phyloP scores from a whole-genome alignment of 2,113 vertebrate genomes.

The Ahaetulla prasina region DNA sequence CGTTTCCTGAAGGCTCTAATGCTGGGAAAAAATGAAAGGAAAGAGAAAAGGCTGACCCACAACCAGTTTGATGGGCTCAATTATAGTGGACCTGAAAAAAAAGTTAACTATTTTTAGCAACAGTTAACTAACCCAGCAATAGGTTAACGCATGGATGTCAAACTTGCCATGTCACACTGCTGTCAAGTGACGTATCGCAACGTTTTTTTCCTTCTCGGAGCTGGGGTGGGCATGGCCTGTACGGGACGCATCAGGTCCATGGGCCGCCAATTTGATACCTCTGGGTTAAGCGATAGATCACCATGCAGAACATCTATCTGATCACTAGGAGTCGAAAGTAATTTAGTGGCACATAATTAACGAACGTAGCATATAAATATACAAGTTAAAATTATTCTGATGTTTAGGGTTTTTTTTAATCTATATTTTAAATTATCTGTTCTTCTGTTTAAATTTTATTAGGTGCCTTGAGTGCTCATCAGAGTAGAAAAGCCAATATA shows the following conservation, averaged over 20 bases:
- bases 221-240: too few relatives aligned
- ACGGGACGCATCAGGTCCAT: accelerated
- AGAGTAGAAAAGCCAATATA: not conserved
- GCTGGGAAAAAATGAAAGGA: not conserved
- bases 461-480: not conserved
- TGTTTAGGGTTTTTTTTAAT: not conserved
- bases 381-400: not conserved
- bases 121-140: not conserved
- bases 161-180: too few relatives aligned
- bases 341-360: not conserved
- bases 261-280: too few relatives aligned
- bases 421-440: not conserved
- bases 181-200: too few relatives aligned
- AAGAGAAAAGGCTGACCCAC: not conserved
- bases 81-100: not conserved
- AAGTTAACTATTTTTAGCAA: too few relatives aligned
- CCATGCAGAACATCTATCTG: not conserved
- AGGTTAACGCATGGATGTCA: not conserved
- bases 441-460: not conserved
- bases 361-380: not conserved
- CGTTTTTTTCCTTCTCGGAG: too few relatives aligned
- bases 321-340: not conserved
- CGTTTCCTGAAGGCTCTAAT: not conserved
- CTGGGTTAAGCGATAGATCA: not conserved
- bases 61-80: not conserved